Percentiles rank a stretch among this genome's conserved stretches.
phyloP scores from a whole-genome alignment of 2,797 vertebrate species.

The Falco columbarius region DNA sequence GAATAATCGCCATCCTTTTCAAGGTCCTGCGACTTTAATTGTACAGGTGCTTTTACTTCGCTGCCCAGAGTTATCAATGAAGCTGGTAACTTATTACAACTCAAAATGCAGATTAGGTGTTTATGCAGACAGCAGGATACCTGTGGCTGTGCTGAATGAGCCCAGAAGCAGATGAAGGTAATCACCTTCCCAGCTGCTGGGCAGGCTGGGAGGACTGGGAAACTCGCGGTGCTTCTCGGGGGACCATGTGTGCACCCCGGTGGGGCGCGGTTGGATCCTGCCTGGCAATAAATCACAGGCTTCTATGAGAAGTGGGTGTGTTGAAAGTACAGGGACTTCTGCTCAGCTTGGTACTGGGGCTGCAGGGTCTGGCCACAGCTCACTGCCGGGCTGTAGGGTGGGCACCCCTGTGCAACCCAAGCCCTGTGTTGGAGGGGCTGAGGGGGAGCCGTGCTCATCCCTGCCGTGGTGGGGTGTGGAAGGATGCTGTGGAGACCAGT shows the following conservation, averaged over 20 bases:
- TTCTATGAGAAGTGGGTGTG: rapidly evolving
- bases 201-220: not conserved
- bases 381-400: rapidly evolving
- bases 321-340: rapidly evolving
- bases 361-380: not conserved
- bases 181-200: not conserved
- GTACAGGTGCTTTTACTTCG: not conserved
- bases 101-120: not conserved
- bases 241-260: rapidly evolving
- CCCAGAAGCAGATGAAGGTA: not conserved
- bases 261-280: rapidly evolving
- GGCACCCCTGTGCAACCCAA: not conserved
- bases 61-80: not conserved
- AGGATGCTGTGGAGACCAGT: not conserved
- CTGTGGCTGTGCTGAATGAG: not conserved
- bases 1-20: not conserved
- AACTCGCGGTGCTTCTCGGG: not conserved
- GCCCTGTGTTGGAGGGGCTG: not conserved
- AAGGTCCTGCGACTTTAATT: not conserved
- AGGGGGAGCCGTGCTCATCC: not conserved
- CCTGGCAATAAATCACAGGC: not conserved
- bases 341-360: not conserved
- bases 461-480: not conserved
- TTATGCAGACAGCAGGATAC: not conserved
- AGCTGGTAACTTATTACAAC: not conserved